Percentiles rank a stretch among this genome's conserved stretches.
These are phyloP conservation scores for Seira sanloemensis DNA, from an alignment of 2,888 invertebrate species.

Conservation along the genomic window DNA sequence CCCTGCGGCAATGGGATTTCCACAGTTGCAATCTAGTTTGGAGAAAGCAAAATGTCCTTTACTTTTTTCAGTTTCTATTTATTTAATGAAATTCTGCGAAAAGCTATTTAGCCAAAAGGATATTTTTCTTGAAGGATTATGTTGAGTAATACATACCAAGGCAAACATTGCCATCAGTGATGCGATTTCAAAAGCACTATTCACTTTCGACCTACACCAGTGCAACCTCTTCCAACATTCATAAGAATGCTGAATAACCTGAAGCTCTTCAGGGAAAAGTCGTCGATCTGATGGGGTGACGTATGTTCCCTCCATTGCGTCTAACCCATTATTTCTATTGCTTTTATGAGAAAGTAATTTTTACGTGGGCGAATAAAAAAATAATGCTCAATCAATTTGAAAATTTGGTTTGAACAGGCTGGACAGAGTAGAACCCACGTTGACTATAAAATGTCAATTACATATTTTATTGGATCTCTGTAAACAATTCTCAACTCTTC, in stretches of 20 bases:
- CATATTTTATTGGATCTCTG: too few species aligned
- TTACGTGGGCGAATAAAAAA: too few species aligned
- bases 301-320: too few species aligned
- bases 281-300: too few species aligned
- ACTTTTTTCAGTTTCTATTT: background rate
- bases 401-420: too few species aligned
- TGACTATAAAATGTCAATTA: too few species aligned
- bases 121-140: slow-evolving; percentile 2
- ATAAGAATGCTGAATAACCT: background rate
- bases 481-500: too few species aligned
- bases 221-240: slow-evolving; percentile 56
- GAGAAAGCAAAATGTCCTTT: background rate
- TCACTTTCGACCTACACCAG: slow-evolving; percentile 50
- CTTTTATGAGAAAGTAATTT: too few species aligned
- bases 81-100: background rate
- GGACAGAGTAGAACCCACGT: too few species aligned
- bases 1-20: slow-evolving; percentile 51
- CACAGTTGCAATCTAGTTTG: slow-evolving; percentile 58
- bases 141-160: slow-evolving; percentile 33
- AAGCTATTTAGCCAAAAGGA: background rate
- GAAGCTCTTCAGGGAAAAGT: background rate
- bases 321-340: too few species aligned
- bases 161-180: slow-evolving; percentile 58
- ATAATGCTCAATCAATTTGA: too few species aligned
- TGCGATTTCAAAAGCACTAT: slow-evolving; percentile 41